phyloP scores from a whole-genome alignment of 2,113 vertebrate species.

The Spea bombifrons region DNA sequence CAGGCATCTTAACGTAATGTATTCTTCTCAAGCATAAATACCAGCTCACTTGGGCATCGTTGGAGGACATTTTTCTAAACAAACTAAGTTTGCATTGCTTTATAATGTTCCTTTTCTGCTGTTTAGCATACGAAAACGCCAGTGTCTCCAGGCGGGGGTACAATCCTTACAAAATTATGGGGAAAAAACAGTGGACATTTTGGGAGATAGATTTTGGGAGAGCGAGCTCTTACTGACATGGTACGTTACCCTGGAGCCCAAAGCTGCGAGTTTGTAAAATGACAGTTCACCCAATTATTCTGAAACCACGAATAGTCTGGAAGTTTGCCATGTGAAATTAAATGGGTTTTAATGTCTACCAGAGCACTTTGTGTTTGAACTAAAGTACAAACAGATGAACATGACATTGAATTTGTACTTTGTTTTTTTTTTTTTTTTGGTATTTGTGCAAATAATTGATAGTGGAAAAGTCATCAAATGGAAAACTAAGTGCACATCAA shows the following conservation, averaged over 20 bases:
- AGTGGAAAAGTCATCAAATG: background rate
- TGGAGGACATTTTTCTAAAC: constrained; percentile 26
- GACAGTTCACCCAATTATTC: background rate
- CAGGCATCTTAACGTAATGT: constrained; percentile 38
- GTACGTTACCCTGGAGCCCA: background rate
- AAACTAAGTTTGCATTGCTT: constrained; percentile 19
- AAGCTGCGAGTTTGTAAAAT: background rate
- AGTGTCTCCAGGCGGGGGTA: background rate
- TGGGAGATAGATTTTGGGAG: background rate
- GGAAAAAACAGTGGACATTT: background rate
- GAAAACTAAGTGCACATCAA: background rate
- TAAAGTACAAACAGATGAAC: background rate
- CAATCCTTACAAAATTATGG: background rate
- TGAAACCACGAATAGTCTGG: background rate
- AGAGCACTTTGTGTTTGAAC: background rate
- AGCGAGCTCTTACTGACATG: background rate
- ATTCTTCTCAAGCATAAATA: constrained; percentile 42
- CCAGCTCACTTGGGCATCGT: constrained; percentile 43
- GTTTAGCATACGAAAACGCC: constrained; percentile 18
- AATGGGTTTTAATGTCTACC: background rate
- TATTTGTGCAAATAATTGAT: constrained; percentile 3
- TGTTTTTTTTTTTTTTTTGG: background rate
- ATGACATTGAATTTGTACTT: background rate
- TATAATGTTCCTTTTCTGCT: background rate
- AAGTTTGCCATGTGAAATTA: background rate